phyloP scores from a whole-genome alignment of 2,113 vertebrate species.

The Prietella phreatophila region DNA sequence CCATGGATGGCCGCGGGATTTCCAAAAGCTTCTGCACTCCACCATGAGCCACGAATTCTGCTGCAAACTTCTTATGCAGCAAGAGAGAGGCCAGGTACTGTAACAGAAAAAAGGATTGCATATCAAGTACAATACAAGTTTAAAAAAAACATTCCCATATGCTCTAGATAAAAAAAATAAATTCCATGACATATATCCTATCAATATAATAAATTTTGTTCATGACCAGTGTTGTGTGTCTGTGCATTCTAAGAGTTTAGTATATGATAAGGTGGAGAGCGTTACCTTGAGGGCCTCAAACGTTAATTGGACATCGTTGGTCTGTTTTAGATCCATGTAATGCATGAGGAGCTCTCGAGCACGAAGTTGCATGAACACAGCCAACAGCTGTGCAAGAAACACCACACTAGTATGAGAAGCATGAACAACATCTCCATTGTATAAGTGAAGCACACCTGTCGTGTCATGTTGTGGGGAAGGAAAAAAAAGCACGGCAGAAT shows the following conservation, averaged over 20 bases:
- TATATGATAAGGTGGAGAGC: not conserved
- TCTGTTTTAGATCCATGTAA: slow-evolving; percentile 95
- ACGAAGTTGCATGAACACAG: slow-evolving; percentile 98
- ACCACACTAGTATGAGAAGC: not conserved
- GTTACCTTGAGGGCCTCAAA: slow-evolving; percentile 97
- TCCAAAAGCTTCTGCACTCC: slow-evolving; percentile 96
- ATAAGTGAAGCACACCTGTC: not conserved
- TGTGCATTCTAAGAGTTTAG: not conserved
- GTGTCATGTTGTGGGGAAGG: not conserved
- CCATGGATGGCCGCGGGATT: slow-evolving; percentile 97
- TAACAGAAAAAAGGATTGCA: not conserved
- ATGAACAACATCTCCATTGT: not conserved
- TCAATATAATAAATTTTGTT: not conserved
- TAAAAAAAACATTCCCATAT: not conserved
- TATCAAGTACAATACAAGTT: not conserved
- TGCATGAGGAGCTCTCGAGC: slow-evolving; percentile 96
- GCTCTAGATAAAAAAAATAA: not conserved
- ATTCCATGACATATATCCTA: no score
- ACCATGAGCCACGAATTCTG: slow-evolving; percentile 96
- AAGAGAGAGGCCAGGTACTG: slow-evolving; percentile 96
- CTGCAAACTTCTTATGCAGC: slow-evolving; percentile 98
- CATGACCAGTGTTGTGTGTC: not conserved
- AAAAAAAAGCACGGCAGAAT: not conserved
- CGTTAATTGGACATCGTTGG: slow-evolving; percentile 94
- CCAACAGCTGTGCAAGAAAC: slow-evolving; percentile 78